phyloP scores from a whole-genome alignment of 2,888 invertebrate genomes.

The Euzophera pinguis region DNA sequence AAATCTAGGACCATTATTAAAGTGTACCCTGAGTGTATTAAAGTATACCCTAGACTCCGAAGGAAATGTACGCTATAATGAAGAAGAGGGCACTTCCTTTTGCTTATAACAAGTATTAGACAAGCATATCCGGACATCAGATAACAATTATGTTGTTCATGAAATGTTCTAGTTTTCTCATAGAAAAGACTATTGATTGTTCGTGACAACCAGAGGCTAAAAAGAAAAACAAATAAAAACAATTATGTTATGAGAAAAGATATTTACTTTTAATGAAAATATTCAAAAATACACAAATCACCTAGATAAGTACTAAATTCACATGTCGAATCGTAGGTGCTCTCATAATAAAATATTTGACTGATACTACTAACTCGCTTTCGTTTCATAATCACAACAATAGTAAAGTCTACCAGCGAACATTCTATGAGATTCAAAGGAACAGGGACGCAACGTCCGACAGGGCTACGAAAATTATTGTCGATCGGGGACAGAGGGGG shows the following conservation, averaged over 20 bases:
- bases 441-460: slow-evolving; percentile 19
- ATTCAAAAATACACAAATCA: slow-evolving; percentile 58
- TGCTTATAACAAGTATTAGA: too few relatives aligned
- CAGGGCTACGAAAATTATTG: slow-evolving; percentile 62
- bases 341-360: slow-evolving; percentile 39
- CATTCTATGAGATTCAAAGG: slow-evolving; percentile 22
- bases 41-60: too few relatives aligned
- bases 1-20: too few relatives aligned
- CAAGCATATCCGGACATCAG: too few relatives aligned
- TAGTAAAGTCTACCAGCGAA: slow-evolving; percentile 31
- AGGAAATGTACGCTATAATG: too few relatives aligned
- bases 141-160: too few relatives aligned
- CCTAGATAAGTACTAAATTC: slow-evolving; percentile 35
- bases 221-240: neutral
- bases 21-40: too few relatives aligned
- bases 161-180: too few relatives aligned
- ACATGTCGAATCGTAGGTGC: slow-evolving; percentile 43
- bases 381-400: slow-evolving; percentile 34
- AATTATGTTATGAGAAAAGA: slow-evolving; percentile 30
- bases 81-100: too few relatives aligned
- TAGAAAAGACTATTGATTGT: too few relatives aligned
- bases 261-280: slow-evolving; percentile 48
- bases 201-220: too few relatives aligned
- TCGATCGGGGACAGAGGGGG: slow-evolving; percentile 35
- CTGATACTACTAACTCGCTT: slow-evolving; percentile 23